Base-by-base conservation (phyloP, 2,113 vertebrate species). In the Sinosuthora webbiana region DNA sequence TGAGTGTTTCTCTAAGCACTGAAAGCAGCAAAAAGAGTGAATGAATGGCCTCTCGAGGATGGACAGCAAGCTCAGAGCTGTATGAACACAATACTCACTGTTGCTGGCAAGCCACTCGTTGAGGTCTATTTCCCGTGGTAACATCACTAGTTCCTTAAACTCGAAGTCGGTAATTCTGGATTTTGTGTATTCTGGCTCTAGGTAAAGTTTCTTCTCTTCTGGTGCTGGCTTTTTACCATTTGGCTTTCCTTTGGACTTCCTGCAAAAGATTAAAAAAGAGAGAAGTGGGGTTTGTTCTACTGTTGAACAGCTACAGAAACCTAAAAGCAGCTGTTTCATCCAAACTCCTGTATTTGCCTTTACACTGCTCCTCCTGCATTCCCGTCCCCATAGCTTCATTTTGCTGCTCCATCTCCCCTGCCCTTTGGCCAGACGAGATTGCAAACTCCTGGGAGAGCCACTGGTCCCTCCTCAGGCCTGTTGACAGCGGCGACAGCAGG, bases 101-200 rank as follows among this genome's bases (percentile, higher is more conserved):
- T 99, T 99, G 98, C 99, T 99, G 95, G 99, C 99, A 80, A 99
- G 98, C 99, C 99, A 99, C 98, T 99, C 99, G 2, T 99, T 99
- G 97, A 99, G 99, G 98, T 99, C 99, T 73, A 99, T 99, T 98
- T 99, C 99, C 80, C 98, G 98, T 70, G 99, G 99, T 95, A 99
- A 97, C 96, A 98, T 98, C 97, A 99, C 99, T 97, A 99, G 98
- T 87, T 99, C 99, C 97, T 99, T 99, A 87, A 99, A 98, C 93
- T 99, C 99, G 0, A 99, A 99, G 97, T 99, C 99, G 1, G 99
- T 98, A 95, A 99, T 99, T 24, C 99, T 98, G 89, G 99, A 98
- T 94, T 98, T 99, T 18, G 99, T 98, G 93, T 99, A 99, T 98
- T 99, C 99, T 0, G 99, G 97, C 93, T 99, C 99, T 97, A 99